phyloP scores from a whole-genome alignment of 2,888 invertebrate species.

The Cheilosia vulpina region DNA sequence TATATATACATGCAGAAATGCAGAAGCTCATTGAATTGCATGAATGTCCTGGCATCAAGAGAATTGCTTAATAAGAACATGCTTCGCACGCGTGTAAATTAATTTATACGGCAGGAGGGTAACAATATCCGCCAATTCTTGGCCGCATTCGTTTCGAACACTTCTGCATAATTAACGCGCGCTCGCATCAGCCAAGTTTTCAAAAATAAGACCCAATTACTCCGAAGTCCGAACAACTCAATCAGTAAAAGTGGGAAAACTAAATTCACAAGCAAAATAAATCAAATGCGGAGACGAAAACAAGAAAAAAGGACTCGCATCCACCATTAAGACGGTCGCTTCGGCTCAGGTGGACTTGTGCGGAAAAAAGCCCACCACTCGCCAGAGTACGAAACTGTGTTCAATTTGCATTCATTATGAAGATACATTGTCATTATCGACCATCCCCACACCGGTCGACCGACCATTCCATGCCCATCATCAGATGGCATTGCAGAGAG shows the following conservation, averaged over 20 bases:
- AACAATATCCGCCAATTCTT: slow-evolving; percentile 63
- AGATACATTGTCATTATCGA: slow-evolving; percentile 69
- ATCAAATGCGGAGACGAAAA: slow-evolving; percentile 49
- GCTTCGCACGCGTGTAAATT: slow-evolving; percentile 72
- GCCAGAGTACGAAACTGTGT: slow-evolving; percentile 73
- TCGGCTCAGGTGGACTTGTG: slow-evolving; percentile 5
- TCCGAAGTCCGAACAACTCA: slow-evolving; percentile 71
- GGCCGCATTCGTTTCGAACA: slow-evolving; percentile 19
- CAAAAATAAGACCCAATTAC: slow-evolving; percentile 66
- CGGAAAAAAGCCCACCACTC: slow-evolving; percentile 21
- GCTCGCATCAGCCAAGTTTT: slow-evolving; percentile 30
- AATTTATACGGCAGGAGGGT: slow-evolving; percentile 55
- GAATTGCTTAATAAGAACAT: slow-evolving; percentile 71
- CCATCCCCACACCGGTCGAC: neutral
- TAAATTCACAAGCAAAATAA: slow-evolving; percentile 65
- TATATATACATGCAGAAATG: slow-evolving; percentile 31
- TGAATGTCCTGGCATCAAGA: slow-evolving; percentile 48
- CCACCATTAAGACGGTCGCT: slow-evolving; percentile 37
- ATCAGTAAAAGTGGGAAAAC: slow-evolving; percentile 70
- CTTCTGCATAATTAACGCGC: slow-evolving; percentile 60
- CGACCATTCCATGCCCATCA: slow-evolving; percentile 1
- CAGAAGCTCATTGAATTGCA: slow-evolving; percentile 42
- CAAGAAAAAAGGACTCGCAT: slow-evolving; percentile 5
- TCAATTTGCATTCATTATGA: slow-evolving; percentile 75
- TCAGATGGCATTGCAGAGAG: slow-evolving; percentile 36